Evolutionary conservation across 2,888 invertebrate genomes (phyloP).

Genomic region (Tetragonisca angustula): DNA sequence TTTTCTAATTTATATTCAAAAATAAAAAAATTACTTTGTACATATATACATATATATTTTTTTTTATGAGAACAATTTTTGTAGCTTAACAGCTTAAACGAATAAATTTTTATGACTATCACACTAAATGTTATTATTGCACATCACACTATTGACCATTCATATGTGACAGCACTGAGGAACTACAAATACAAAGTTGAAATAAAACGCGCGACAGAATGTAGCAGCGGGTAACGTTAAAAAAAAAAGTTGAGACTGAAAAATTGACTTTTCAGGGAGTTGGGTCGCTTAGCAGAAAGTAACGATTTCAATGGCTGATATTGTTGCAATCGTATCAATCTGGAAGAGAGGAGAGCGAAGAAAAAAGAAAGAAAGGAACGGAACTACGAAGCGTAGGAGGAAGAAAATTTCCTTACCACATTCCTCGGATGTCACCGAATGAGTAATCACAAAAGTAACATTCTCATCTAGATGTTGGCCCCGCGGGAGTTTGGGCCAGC

Average conservation of each 20-base stretch:
- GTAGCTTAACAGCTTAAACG: slow-evolving; percentile 10
- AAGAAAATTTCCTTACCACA: slow-evolving; percentile 75
- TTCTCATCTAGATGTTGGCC: slow-evolving; percentile 76
- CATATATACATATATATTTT: not conserved
- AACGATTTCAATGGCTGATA: slow-evolving; percentile 4
- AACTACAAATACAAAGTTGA: not conserved
- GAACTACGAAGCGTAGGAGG: slow-evolving; percentile 41
- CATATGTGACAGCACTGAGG: not conserved
- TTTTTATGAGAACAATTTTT: slow-evolving; percentile 14
- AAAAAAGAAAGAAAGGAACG: slow-evolving; percentile 12
- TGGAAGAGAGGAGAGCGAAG: not conserved
- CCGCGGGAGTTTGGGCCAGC: slow-evolving; percentile 71
- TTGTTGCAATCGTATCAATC: too few relatives aligned
- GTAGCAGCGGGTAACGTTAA: not conserved
- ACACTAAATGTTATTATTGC: not conserved
- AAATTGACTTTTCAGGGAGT: not conserved
- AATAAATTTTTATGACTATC: not conserved
- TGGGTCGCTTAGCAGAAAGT: slow-evolving; percentile 16
- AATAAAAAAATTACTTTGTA: not conserved
- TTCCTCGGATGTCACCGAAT: slow-evolving; percentile 79
- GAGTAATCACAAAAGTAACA: slow-evolving; percentile 76
- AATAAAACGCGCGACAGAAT: not conserved
- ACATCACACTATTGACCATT: not conserved
- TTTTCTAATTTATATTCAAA: not conserved
- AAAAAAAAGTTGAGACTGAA: not conserved